These are phyloP conservation scores for Heliconius melpomene DNA, from an alignment of 1,140 invertebrate species.

Conservation along the genomic window DNA sequence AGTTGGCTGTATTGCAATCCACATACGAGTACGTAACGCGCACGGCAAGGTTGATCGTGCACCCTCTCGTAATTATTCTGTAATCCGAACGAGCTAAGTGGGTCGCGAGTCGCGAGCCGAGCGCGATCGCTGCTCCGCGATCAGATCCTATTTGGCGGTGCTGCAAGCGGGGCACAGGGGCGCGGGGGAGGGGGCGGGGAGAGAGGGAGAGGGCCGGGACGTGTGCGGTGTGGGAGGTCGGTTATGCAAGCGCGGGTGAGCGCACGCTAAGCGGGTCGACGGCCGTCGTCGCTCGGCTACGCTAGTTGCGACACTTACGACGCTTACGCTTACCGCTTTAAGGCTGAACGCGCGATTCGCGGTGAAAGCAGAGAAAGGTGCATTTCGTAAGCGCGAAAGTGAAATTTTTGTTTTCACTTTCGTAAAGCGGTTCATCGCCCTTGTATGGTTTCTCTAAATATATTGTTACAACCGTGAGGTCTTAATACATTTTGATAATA, in stretches of 20 bases:
- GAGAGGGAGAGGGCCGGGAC: slow-evolving; percentile 44
- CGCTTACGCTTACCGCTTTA: slow-evolving; percentile 45
- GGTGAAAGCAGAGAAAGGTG: slow-evolving; percentile 80
- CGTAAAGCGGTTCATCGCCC: slow-evolving; percentile 69
- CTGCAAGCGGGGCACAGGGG: slow-evolving; percentile 48
- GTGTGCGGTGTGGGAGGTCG: slow-evolving; percentile 65
- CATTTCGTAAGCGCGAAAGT: slow-evolving; percentile 79
- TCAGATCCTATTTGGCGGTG: slow-evolving; percentile 68
- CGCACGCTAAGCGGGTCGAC: slow-evolving; percentile 77
- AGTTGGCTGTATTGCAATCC: slow-evolving; percentile 10
- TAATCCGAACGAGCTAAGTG: slow-evolving; percentile 60
- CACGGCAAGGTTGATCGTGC: slow-evolving; percentile 62
- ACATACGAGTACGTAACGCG: slow-evolving; percentile 55
- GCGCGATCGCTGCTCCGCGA: slow-evolving; percentile 47
- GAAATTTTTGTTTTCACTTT: slow-evolving; percentile 80
- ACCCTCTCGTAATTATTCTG: slow-evolving; percentile 45
- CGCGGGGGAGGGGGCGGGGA: slow-evolving; percentile 35
- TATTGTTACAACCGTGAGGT: slow-evolving; percentile 36
- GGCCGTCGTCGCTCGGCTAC: slow-evolving; percentile 62
- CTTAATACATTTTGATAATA: neutral
- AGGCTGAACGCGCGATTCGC: slow-evolving; percentile 49
- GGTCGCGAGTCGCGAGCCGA: slow-evolving; percentile 42
- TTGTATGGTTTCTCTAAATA: slow-evolving; percentile 44
- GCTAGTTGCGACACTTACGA: slow-evolving; percentile 64
- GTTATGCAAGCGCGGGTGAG: slow-evolving; percentile 81